Evolutionary conservation across 2,888 invertebrate species (phyloP).

Genomic region (Tiliacea aurago): DNA sequence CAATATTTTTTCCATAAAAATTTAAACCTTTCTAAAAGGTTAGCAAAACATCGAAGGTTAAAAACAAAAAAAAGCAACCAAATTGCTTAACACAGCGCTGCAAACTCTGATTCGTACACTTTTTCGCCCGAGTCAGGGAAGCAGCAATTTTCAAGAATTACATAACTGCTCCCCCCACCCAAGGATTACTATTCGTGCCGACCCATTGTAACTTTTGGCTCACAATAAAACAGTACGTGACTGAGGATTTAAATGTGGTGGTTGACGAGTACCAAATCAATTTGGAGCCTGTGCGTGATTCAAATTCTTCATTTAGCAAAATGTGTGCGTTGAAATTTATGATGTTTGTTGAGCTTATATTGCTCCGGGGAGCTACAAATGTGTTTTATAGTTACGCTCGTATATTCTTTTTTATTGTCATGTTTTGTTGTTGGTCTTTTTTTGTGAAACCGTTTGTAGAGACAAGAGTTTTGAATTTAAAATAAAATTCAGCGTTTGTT

Average conservation of each 20-base stretch:
- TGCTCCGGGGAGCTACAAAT: slow-evolving; percentile 59
- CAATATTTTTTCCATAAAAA: not conserved
- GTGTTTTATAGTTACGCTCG: slow-evolving; percentile 56
- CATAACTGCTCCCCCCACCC: slow-evolving; percentile 75
- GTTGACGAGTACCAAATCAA: slow-evolving; percentile 84
- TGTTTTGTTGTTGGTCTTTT: slow-evolving; percentile 11
- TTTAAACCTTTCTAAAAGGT: not conserved
- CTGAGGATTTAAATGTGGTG: slow-evolving; percentile 81
- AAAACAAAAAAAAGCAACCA: not conserved
- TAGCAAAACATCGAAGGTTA: not conserved
- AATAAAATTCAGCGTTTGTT: slow-evolving; percentile 18
- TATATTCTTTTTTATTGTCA: slow-evolving; percentile 54
- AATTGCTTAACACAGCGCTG: slow-evolving; percentile 1
- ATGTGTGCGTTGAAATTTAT: slow-evolving; percentile 62
- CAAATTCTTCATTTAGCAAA: slow-evolving; percentile 76
- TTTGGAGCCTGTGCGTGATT: slow-evolving; percentile 81
- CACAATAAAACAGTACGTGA: slow-evolving; percentile 87
- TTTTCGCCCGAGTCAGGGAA: slow-evolving; percentile 23
- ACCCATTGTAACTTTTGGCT: slow-evolving; percentile 85
- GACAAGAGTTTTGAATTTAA: slow-evolving; percentile 31
- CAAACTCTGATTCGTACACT: slow-evolving; percentile 44
- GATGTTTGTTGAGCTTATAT: slow-evolving; percentile 57
- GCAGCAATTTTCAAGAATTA: slow-evolving; percentile 80
- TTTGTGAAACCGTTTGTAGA: slow-evolving; percentile 31
- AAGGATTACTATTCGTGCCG: slow-evolving; percentile 78